phyloP scores from a whole-genome alignment of 2,113 vertebrate genomes.

The Daphoenositta chrysoptera region DNA sequence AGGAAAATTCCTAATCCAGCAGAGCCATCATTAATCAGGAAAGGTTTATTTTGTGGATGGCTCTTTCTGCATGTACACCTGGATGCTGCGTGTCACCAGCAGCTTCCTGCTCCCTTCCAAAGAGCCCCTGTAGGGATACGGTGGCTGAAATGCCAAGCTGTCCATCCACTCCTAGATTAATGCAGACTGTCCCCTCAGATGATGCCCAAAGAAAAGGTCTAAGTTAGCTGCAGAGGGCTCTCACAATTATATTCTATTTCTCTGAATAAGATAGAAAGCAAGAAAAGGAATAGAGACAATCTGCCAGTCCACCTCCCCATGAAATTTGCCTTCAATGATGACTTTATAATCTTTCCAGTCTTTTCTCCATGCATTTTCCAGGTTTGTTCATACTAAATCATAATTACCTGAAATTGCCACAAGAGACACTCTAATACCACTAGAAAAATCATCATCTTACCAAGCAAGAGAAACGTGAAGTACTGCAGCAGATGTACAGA shows the following conservation, averaged over 20 bases:
- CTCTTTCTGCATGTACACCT: background rate
- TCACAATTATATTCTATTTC: background rate
- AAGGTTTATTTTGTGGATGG: background rate
- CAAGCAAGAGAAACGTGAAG: background rate
- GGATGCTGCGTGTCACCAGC: background rate
- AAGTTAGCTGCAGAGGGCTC: background rate
- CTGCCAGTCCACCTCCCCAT: background rate
- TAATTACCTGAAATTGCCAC: conserved; percentile 51
- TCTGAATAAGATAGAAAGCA: background rate
- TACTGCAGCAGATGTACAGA: background rate
- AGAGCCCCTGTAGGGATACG: background rate
- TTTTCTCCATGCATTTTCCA: background rate
- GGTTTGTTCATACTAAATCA: background rate
- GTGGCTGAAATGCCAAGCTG: background rate
- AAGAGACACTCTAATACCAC: conserved; percentile 60
- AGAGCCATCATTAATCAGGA: background rate
- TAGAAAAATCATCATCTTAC: conserved; percentile 15
- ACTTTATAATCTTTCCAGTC: background rate
- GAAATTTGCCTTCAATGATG: background rate
- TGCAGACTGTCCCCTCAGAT: background rate
- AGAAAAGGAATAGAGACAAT: background rate
- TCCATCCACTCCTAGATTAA: background rate
- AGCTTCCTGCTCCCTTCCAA: background rate
- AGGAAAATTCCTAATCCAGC: background rate
- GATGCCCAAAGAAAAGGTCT: background rate